Percentiles rank a stretch among this genome's conserved stretches.
Evolutionary conservation across 1,140 invertebrate genomes (phyloP).

Genomic region (Manduca sexta): DNA sequence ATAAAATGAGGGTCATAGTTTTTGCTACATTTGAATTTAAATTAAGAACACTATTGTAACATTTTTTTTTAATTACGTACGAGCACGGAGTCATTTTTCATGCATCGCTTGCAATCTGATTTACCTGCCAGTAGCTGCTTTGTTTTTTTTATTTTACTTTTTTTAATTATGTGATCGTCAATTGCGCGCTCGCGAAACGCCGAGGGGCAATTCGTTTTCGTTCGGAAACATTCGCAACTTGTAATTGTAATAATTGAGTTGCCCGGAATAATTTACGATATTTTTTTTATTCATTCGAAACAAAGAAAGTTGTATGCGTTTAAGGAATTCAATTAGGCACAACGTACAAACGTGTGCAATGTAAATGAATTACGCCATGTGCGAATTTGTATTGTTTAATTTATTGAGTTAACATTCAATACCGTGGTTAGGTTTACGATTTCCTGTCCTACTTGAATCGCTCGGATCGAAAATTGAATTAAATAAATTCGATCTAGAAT

Average conservation of each 20-base stretch:
- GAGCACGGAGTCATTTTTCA: slow-evolving; percentile 65
- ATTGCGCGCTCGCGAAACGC: neutral
- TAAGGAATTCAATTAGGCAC: neutral
- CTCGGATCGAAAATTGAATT: too few relatives aligned
- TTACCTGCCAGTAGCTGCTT: slow-evolving; percentile 52
- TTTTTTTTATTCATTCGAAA: slow-evolving; percentile 8
- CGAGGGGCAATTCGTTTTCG: neutral
- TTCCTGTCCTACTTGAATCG: too few relatives aligned
- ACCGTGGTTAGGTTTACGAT: too few relatives aligned
- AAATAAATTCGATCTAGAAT: too few relatives aligned
- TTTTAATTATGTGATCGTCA: slow-evolving; percentile 10
- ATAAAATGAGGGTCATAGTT: slow-evolving; percentile 17
- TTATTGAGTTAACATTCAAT: too few relatives aligned
- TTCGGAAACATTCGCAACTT: slow-evolving; percentile 10
- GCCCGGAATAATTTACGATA: slow-evolving; percentile 19
- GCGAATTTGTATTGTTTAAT: too few relatives aligned
- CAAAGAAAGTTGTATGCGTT: slow-evolving; percentile 1
- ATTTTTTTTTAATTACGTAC: slow-evolving; percentile 65
- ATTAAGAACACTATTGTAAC: slow-evolving; percentile 50
- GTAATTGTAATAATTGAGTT: slow-evolving; percentile 31
- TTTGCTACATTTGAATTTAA: slow-evolving; percentile 51
- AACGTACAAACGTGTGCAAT: too few relatives aligned
- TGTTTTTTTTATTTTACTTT: slow-evolving; percentile 37
- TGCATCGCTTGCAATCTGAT: slow-evolving; percentile 69
- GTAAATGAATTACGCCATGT: too few relatives aligned